These are phyloP conservation scores for Antheraea assamensis DNA, from an alignment of 2,888 invertebrate species.

Conservation along the genomic window DNA sequence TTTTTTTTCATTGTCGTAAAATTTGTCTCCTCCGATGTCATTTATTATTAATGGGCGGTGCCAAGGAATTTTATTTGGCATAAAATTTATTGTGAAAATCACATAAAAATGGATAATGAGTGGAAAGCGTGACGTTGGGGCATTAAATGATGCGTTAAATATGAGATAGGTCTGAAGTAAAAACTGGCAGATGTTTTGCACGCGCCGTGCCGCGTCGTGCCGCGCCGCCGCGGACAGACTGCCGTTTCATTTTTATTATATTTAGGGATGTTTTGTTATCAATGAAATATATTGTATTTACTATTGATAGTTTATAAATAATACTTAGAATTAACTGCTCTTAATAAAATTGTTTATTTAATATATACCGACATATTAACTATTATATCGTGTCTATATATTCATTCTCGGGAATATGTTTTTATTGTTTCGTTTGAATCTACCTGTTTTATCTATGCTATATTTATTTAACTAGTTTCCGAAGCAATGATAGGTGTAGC, in stretches of 20 bases:
- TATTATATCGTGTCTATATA: too few relatives aligned
- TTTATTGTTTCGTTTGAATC: too few relatives aligned
- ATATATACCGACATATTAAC: background rate
- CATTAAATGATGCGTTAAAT: conserved; percentile 71
- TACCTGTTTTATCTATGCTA: too few relatives aligned
- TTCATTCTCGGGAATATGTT: too few relatives aligned
- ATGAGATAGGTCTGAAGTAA: conserved; percentile 33
- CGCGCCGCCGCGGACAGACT: conserved; percentile 23
- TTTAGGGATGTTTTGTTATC: conserved; percentile 12
- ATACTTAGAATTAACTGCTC: conserved; percentile 28
- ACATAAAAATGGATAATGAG: conserved; percentile 75
- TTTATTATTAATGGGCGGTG: conserved; percentile 61
- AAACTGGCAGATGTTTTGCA: conserved; percentile 62
- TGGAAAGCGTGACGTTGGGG: conserved; percentile 68
- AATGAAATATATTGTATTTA: conserved; percentile 28
- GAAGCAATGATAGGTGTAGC: too few relatives aligned
- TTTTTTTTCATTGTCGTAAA: background rate
- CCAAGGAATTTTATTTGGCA: conserved; percentile 73
- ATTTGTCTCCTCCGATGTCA: conserved; percentile 26
- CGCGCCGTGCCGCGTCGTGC: conserved; percentile 52
- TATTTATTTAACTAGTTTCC: too few relatives aligned
- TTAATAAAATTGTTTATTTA: conserved; percentile 30
- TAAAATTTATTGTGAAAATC: conserved; percentile 72
- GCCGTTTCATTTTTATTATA: conserved; percentile 36
- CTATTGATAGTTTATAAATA: conserved; percentile 30